Percentiles rank a stretch among this genome's conserved stretches.
Conservation (phyloP, 2,113 vertebrate genomes). For the Nipponia nippon region DNA sequence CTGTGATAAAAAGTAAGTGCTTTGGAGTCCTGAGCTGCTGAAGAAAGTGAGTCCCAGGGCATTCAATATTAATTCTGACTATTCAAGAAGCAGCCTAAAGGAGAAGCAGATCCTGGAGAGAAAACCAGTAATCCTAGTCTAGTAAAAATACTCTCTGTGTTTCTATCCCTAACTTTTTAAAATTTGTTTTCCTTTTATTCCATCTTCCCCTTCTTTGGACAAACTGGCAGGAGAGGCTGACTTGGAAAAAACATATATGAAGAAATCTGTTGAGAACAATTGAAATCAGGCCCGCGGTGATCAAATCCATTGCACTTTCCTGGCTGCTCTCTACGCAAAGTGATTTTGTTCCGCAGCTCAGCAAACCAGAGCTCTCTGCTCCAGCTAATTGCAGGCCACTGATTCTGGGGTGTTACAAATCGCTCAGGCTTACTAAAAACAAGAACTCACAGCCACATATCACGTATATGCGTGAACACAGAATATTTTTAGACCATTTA, state of each 20-base stretch:
- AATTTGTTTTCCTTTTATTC: not conserved
- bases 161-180: not conserved
- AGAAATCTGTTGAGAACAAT: not conserved
- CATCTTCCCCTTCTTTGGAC: not conserved
- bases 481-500: not conserved
- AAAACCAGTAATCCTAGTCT: not conserved
- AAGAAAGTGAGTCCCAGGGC: not conserved
- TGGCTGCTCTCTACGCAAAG: not conserved
- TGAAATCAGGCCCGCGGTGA: not conserved
- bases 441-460: not conserved
- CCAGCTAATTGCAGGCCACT: not conserved
- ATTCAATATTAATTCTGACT: not conserved
- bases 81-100: not conserved
- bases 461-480: not conserved
- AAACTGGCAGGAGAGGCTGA: not conserved
- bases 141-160: not conserved
- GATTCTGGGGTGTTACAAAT: not conserved
- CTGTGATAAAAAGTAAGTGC: not conserved
- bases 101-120: not conserved
- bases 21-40: not conserved
- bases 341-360: not conserved
- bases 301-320: not conserved
- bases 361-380: not conserved
- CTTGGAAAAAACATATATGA: not conserved
- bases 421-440: not conserved